Conservation (phyloP, 2,113 vertebrate species). For the Cynopterus brachyotis region DNA sequence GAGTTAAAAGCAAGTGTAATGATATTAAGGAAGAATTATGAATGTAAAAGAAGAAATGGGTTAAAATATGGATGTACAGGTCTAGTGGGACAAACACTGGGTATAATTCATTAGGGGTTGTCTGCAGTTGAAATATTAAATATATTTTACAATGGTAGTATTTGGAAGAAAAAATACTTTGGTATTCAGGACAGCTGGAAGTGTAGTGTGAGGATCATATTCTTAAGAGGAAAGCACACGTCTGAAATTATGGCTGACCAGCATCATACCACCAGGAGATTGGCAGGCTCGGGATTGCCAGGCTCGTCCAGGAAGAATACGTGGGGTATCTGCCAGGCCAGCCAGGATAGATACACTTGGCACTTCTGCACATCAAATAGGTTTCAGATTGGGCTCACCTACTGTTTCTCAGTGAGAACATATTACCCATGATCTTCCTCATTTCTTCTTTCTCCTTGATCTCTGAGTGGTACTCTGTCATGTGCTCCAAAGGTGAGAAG, state of each 20-base stretch:
- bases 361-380: conserved; percentile 98
- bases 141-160: neutral
- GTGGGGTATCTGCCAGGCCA: conserved; percentile 96
- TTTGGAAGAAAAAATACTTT: neutral
- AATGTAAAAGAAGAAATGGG: neutral
- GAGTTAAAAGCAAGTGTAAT: neutral
- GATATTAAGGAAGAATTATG: neutral
- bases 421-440: conserved; percentile 99
- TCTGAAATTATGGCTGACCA: conserved; percentile 98
- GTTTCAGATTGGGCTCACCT: conserved; percentile 97
- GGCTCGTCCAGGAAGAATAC: conserved; percentile 98
- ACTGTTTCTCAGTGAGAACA: conserved; percentile 95
- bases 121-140: neutral
- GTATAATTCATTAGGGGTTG: neutral
- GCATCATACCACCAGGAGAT: conserved; percentile 97
- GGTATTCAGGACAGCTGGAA: neutral
- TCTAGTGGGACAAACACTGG: neutral
- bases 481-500: conserved; percentile 95
- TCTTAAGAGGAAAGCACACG: neutral
- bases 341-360: conserved; percentile 96
- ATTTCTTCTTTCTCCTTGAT: conserved; percentile 99
- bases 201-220: neutral
- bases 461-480: conserved; percentile 98
- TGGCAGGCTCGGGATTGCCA: conserved; percentile 97
- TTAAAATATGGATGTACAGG: neutral